Conservation (phyloP, 2,113 vertebrate species). For the Gymnocephalus cernua region DNA sequence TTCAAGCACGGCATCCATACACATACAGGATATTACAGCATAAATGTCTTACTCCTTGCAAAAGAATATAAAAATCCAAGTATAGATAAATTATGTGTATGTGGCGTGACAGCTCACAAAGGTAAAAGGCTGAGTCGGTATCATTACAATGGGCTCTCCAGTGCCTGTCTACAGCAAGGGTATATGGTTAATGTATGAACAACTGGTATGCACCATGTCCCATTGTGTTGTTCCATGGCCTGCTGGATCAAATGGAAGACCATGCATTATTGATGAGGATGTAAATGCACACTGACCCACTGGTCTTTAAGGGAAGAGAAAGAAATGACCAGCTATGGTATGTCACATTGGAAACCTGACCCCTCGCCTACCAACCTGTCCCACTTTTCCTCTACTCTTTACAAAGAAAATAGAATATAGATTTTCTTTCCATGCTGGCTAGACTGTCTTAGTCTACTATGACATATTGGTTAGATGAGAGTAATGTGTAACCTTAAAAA, state of each 20-base stretch:
- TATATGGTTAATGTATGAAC: conserved; percentile 64
- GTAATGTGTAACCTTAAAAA: neutral
- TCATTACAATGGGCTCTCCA: conserved; percentile 13
- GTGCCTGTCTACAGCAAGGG: conserved; percentile 1
- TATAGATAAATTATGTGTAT: neutral
- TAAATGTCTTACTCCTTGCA: neutral
- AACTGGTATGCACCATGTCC: conserved; percentile 31
- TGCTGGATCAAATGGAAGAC: conserved; percentile 67
- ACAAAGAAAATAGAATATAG: neutral
- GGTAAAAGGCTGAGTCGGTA: conserved; percentile 20
- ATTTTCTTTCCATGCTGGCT: neutral
- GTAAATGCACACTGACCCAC: conserved; percentile 67
- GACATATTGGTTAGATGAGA: neutral
- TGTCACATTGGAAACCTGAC: conserved; percentile 39
- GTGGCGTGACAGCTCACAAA: neutral
- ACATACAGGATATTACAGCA: neutral
- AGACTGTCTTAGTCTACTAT: neutral
- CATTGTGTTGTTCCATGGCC: conserved; percentile 54
- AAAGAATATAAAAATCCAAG: neutral
- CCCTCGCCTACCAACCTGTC: neutral
- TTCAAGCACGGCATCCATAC: neutral
- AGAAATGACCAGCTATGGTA: conserved; percentile 1
- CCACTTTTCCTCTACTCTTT: neutral
- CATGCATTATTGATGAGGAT: conserved; percentile 76
- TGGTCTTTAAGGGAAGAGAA: conserved; percentile 25